phyloP scores from a whole-genome alignment of 2,888 invertebrate species.

The Drosophila cognata region DNA sequence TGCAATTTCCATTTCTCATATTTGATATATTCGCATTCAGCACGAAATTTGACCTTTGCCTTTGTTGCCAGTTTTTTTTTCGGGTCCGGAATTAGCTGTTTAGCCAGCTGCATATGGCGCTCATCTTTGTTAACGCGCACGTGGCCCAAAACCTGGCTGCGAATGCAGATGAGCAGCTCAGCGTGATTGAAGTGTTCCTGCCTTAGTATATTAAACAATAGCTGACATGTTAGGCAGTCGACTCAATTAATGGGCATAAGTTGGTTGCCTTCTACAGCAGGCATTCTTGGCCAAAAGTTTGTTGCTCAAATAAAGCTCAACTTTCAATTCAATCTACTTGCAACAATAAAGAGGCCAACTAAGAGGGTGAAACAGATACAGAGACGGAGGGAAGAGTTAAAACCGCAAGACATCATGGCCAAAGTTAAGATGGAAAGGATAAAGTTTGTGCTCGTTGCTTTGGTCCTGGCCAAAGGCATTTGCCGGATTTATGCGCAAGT shows the following conservation, averaged over 20 bases:
- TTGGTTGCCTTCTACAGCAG: conserved; percentile 12
- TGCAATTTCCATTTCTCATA: conserved; percentile 27
- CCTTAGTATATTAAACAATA: conserved; percentile 1
- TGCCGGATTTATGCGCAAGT: conserved; percentile 37
- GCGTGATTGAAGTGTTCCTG: conserved; percentile 1
- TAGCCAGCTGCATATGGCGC: conserved; percentile 59
- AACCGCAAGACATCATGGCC: conserved; percentile 54
- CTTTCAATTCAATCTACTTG: conserved; percentile 57
- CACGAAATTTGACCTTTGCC: conserved; percentile 71
- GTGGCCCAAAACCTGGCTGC: background rate
- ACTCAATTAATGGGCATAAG: conserved; percentile 31
- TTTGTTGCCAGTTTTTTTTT: conserved; percentile 49
- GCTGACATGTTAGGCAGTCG: conserved; percentile 6
- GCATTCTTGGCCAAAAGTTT: conserved; percentile 36
- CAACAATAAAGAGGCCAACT: conserved; percentile 37
- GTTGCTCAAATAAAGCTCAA: conserved; percentile 45
- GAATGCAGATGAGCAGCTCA: background rate
- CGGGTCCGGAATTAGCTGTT: conserved; percentile 63
- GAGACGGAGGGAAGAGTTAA: background rate
- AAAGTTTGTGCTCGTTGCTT: conserved; percentile 39
- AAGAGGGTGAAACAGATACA: background rate
- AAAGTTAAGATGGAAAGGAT: conserved; percentile 54
- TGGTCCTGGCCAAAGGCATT: conserved; percentile 27
- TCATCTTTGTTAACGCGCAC: conserved; percentile 9
- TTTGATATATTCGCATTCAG: conserved; percentile 33